These are phyloP conservation scores for Neelides folsomi DNA, from an alignment of 2,888 invertebrate species.

Conservation along the genomic window DNA sequence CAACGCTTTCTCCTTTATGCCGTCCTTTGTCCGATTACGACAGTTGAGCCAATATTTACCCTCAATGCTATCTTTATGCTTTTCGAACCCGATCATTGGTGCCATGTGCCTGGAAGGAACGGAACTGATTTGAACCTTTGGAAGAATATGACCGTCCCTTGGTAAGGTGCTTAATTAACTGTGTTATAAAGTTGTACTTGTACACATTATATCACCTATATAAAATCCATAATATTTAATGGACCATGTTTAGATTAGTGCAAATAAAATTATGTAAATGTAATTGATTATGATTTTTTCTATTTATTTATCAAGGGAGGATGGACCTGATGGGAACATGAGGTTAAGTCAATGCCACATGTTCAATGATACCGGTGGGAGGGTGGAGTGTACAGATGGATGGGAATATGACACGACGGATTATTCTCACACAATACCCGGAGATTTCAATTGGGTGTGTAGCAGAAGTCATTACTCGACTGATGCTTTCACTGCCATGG, in stretches of 20 bases:
- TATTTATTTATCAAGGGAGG: conserved; percentile 10
- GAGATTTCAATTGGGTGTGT: conserved; percentile 47
- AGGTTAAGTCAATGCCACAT: conserved; percentile 24
- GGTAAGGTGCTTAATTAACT: conserved; percentile 35
- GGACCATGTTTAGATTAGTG: no score
- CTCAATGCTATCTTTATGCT: conserved; percentile 45
- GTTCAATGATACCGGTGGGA: conserved; percentile 11
- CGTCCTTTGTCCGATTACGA: conserved; percentile 38
- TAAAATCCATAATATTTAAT: no score
- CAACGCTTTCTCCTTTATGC: conserved; percentile 44
- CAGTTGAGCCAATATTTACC: conserved; percentile 42
- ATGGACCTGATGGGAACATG: conserved; percentile 10
- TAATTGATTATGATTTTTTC: not conserved
- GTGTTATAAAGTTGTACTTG: no score
- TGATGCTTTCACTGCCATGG: conserved; percentile 44
- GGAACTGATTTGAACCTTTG: conserved; percentile 42
- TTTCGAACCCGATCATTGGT: conserved; percentile 48
- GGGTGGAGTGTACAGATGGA: conserved; percentile 40
- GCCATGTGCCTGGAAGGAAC: conserved; percentile 43
- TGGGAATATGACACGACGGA: conserved; percentile 46
- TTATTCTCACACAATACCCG: conserved; percentile 43
- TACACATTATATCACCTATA: no score
- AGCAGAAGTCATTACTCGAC: conserved; percentile 43
- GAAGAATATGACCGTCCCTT: conserved; percentile 44
- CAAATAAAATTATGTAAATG: no score